Conservation (phyloP, 2,888 invertebrate genomes). For the Strigamia maritima region DNA sequence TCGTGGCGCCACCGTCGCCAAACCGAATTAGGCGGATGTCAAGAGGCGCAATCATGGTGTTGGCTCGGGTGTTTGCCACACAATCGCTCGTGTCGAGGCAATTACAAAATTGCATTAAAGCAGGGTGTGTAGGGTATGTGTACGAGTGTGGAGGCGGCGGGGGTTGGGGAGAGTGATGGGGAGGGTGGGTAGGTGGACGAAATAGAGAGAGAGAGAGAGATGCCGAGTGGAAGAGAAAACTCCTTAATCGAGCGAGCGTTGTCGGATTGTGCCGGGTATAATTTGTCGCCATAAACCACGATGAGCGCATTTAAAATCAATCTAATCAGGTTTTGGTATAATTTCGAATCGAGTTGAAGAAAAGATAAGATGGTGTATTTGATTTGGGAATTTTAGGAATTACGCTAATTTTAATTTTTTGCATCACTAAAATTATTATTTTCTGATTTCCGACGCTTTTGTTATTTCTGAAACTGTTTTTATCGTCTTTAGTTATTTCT, state of each 20-base stretch:
- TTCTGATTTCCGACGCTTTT: too few species aligned
- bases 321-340: conserved; percentile 13
- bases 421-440: too few species aligned
- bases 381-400: too few species aligned
- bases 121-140: conserved; percentile 10
- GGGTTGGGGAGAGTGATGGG: neutral
- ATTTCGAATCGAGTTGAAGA: too few species aligned
- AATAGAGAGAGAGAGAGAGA: conserved; percentile 9
- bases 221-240: conserved; percentile 8
- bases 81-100: conserved; percentile 41
- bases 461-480: too few species aligned
- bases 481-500: too few species aligned
- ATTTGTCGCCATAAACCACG: conserved; percentile 39
- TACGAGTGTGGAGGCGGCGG: neutral
- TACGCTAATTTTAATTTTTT: too few species aligned
- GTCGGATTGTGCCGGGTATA: conserved; percentile 38
- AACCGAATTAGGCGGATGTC: conserved; percentile 29
- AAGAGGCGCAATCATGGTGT: conserved; percentile 29
- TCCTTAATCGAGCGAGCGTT: conserved; percentile 37
- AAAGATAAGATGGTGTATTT: too few species aligned
- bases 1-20: conserved; percentile 24
- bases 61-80: conserved; percentile 33
- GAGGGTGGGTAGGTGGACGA: neutral
- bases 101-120: conserved; percentile 43
- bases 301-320: conserved; percentile 41